These are phyloP conservation scores for Anthoptus insignis DNA, from an alignment of 2,888 invertebrate genomes.

Conservation along the genomic window DNA sequence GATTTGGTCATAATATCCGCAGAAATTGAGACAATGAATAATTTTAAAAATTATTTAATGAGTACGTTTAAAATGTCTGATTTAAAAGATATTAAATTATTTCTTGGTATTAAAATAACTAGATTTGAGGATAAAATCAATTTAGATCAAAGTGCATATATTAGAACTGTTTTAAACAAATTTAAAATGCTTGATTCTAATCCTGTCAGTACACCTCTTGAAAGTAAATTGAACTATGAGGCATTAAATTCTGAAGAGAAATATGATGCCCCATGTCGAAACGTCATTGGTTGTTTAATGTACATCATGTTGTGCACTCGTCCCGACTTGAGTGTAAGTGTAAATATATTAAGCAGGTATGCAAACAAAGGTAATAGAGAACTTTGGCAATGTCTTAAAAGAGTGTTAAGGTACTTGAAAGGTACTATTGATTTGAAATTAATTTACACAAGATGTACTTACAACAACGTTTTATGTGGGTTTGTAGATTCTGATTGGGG, in stretches of 20 bases:
- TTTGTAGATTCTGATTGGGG: slow-evolving; percentile 57
- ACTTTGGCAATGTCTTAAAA: slow-evolving; percentile 52
- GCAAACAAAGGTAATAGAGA: slow-evolving; percentile 50
- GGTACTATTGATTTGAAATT: slow-evolving; percentile 53
- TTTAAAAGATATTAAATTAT: slow-evolving; percentile 45
- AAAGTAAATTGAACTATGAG: slow-evolving; percentile 42
- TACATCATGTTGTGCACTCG: slow-evolving; percentile 25
- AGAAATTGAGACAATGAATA: slow-evolving; percentile 29
- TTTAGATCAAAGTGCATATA: slow-evolving; percentile 45
- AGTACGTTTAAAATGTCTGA: slow-evolving; percentile 46
- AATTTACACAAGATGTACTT: slow-evolving; percentile 44
- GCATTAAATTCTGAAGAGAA: slow-evolving; percentile 34
- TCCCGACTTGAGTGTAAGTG: slow-evolving; percentile 49
- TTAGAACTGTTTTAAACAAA: slow-evolving; percentile 45
- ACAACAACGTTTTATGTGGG: slow-evolving; percentile 47
- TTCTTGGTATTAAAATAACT: slow-evolving; percentile 48
- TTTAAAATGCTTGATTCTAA: slow-evolving; percentile 49
- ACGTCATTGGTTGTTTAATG: slow-evolving; percentile 44
- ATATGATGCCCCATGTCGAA: slow-evolving; percentile 43
- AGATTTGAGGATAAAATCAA: slow-evolving; percentile 35
- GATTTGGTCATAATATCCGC: slow-evolving; percentile 37
- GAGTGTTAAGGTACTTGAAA: slow-evolving; percentile 53
- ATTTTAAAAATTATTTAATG: slow-evolving; percentile 42
- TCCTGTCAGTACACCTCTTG: slow-evolving; percentile 35
- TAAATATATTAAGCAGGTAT: slow-evolving; percentile 53